Conservation (phyloP, 2,888 invertebrate genomes). For the Zhuqinia jingwanae region DNA sequence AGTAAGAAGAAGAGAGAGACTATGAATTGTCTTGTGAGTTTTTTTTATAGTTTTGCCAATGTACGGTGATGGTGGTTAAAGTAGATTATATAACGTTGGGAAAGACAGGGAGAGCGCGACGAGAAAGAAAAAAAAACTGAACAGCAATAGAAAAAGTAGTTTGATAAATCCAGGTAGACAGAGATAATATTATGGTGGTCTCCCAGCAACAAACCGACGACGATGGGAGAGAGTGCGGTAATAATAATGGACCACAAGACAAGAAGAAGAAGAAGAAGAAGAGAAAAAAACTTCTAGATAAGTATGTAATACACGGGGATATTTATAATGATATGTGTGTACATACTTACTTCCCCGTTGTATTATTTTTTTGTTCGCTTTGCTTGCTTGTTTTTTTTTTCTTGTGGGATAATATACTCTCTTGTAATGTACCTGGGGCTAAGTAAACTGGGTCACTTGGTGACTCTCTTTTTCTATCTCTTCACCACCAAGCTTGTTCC, state of each 20-base stretch:
- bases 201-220: slow-evolving; percentile 10
- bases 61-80: not conserved
- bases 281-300: not conserved
- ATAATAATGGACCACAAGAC: slow-evolving; percentile 7
- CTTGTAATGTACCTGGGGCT: slow-evolving; percentile 37
- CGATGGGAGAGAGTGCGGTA: slow-evolving; percentile 15
- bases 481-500: not conserved
- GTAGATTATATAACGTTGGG: not conserved
- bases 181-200: not conserved
- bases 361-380: not conserved
- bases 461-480: no score
- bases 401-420: slow-evolving; percentile 18
- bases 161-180: slow-evolving; percentile 11
- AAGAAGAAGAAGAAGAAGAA: not conserved
- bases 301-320: not conserved
- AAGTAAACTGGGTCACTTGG: slow-evolving; percentile 67
- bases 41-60: not conserved
- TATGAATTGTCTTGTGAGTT: no score
- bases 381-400: slow-evolving; percentile 2
- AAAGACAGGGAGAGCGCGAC: not conserved
- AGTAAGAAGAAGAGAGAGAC: no score
- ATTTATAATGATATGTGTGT: no score
- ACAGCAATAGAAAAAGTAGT: not conserved
- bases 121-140: no score
- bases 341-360: no score